Percentiles rank a stretch among this genome's conserved stretches.
phyloP scores from a whole-genome alignment of 2,113 vertebrate species.

The Malurus cyaneus region DNA sequence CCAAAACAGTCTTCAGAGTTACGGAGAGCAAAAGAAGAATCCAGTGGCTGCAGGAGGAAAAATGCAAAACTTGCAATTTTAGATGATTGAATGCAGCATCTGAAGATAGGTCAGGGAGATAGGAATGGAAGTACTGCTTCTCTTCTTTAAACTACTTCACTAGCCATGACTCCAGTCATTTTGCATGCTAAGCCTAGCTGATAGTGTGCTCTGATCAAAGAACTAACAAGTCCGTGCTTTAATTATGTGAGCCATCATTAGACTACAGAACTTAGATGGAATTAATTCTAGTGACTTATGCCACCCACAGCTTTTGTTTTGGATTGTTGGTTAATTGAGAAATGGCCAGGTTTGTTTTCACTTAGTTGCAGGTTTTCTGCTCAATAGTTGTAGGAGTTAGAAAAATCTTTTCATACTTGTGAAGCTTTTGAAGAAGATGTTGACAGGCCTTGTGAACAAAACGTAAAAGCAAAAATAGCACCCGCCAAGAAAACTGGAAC shows the following conservation, averaged over 20 bases:
- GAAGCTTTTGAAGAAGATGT: slow-evolving; percentile 8
- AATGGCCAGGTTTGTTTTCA: slow-evolving; percentile 35
- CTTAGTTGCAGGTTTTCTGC: slow-evolving; percentile 29
- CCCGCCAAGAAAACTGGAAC: neutral
- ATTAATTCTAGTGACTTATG: neutral
- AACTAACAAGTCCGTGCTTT: neutral
- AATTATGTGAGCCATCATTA: neutral
- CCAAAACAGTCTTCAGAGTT: neutral
- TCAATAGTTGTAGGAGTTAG: neutral
- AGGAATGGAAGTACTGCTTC: neutral
- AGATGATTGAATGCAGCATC: neutral
- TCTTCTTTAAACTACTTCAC: neutral
- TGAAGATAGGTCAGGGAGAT: neutral
- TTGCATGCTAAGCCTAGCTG: neutral
- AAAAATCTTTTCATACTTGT: neutral
- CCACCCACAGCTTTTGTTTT: slow-evolving; percentile 9
- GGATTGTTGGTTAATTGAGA: slow-evolving; percentile 1
- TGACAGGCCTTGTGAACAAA: slow-evolving; percentile 12
- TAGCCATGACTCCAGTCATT: neutral
- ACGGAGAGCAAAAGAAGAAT: neutral
- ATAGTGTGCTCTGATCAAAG: slow-evolving; percentile 24
- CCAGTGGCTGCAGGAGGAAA: neutral
- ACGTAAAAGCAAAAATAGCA: slow-evolving; percentile 9
- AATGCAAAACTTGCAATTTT: neutral
- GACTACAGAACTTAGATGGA: neutral